Base-by-base conservation (phyloP, 2,888 invertebrate genomes). In the Apodemia mormo region DNA sequence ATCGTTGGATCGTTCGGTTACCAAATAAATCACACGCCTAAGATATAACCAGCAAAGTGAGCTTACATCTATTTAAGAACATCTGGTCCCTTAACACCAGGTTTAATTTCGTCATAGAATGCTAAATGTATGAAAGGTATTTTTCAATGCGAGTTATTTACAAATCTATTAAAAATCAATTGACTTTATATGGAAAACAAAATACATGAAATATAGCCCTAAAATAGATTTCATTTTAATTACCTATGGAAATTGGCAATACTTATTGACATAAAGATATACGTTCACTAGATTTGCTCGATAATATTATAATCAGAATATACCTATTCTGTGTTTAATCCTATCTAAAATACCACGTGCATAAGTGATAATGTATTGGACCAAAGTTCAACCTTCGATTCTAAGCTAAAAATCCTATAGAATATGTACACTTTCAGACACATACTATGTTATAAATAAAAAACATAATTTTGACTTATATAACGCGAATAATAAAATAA, bases 351-450 rank as follows among this genome's bases (percentile, higher is more conserved):
- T 88, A 88, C 89, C 86, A 85, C 85, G 90, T 85, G 92, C 91
- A 92, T 89, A 87, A 29, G 65, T 65, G 81, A 79, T 85, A 86
- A 85, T 91, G 89, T 87, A 88, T 93, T 93, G 92, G 92, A 93
- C 92, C 92, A 92, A 92, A 90, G 85, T 92, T 92, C 92, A 93
- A 93, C 92, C 92, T 89, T 92, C 87, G 85, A 83, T 84, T 88
- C 87, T 82, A 85, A 81, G 83, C 80, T 77, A 79, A 71, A 72
- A 74, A 75, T 77, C 79, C 80, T 61, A 73, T 66, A 74, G 72
- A 72, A 10, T 67, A 73, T 68, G 65, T 72, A 72, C 65, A 72
- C 30, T 64, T 71, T 75, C 76, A 75, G 73, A 75, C 74, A 72
- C 52, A 52, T n/a, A n/a, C 52, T n/a, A 52, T n/a, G 14, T 52